Evolutionary conservation across 2,113 vertebrate genomes (phyloP), one percentile per base, ranked within the genome.

Genomic region (Dasyprocta punctata): DNA sequence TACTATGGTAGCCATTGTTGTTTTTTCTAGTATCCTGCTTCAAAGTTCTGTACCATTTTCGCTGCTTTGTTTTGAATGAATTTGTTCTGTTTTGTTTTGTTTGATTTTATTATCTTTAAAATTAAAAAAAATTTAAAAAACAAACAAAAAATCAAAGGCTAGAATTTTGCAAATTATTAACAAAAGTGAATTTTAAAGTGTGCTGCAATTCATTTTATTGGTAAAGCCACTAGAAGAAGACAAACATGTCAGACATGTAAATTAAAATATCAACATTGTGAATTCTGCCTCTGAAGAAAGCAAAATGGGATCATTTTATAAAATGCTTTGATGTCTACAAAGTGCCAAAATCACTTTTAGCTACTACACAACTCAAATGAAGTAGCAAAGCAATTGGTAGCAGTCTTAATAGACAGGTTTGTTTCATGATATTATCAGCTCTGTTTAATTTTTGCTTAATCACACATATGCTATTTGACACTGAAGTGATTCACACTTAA

Each of bases 161-260:
- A 95, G 44, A 84, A 95, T 90, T 87, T 89, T 97, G 71, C 4
- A 97, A 96, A 97, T 90, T 77, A 84, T 83, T 92, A 84, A 82
- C 54, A 83, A 95, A 96, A 78, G 26, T 63, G 30, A 97, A 63
- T 54, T 97, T 95, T 7, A 94, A 88, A 54, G 89, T 30, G 52
- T 81, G 65, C 12, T 88, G 16, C 4, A 93, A 9, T 81, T 94
- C 86, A 16, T 98, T 97, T 96, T 97, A 98, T 67, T 97, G 86
- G 14, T 73, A 92, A 71, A 33, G 9, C 12, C 36, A 81, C 1
- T n/a, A 33, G 49, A 69, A 56, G 19, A 33, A 90, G 94, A 89
- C 38, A 41, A 41, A 41, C 10, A 12, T 24, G 69, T 22, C 52
- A 61, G 94, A 85, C 16, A 78, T 87, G 78, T 91, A 67, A 89